Percentiles rank a stretch among this genome's conserved stretches.
Evolutionary conservation across 2,888 invertebrate species (phyloP).

Genomic region (Xanthia togata): DNA sequence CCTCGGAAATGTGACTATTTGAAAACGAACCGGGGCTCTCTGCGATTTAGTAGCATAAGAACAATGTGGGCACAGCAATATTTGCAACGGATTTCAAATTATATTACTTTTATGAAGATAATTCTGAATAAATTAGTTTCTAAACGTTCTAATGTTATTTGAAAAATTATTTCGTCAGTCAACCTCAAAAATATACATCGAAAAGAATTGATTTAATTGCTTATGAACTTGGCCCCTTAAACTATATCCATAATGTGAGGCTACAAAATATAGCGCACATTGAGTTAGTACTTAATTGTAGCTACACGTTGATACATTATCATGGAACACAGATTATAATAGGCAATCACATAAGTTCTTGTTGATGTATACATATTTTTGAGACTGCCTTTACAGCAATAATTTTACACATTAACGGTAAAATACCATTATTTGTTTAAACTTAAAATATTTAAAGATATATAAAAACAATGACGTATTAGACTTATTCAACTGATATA

Average conservation of each 20-base stretch:
- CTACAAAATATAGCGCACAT: not conserved
- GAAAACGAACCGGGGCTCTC: not conserved
- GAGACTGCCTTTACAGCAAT: not conserved
- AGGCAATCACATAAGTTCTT: not conserved
- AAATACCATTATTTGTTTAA: not conserved
- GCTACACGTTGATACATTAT: not conserved
- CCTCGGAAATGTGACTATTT: slow-evolving; percentile 37
- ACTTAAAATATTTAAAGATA: not conserved
- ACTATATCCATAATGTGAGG: not conserved
- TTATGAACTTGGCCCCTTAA: not conserved
- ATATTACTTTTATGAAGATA: slow-evolving; percentile 8
- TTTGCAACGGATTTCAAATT: not conserved
- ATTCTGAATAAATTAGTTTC: too few species aligned
- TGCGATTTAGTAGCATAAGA: slow-evolving; percentile 15
- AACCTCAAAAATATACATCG: not conserved
- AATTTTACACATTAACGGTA: not conserved
- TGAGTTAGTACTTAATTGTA: too few species aligned
- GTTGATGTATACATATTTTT: not conserved
- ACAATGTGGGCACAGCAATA: not conserved
- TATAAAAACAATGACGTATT: not conserved
- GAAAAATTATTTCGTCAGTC: not conserved
- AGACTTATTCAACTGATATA: not conserved
- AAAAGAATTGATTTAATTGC: not conserved
- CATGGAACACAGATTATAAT: not conserved
- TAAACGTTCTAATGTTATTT: not conserved